Conservation (phyloP, 2,888 invertebrate species). For the Drosophila prostipennis region DNA sequence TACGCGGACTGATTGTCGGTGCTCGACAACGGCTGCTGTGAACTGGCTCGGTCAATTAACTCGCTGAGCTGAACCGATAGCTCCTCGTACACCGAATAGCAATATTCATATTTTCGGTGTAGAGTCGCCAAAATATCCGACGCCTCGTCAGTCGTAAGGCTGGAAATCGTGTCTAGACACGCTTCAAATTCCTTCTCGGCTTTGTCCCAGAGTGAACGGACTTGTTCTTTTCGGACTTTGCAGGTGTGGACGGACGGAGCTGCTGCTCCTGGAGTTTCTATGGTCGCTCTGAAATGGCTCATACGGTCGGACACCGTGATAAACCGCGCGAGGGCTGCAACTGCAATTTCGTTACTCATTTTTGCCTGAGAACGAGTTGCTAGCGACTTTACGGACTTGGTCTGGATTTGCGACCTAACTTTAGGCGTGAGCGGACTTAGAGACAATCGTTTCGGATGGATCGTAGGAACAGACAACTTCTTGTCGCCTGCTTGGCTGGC, state of each 20-base stretch:
- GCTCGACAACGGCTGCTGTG: too few species aligned
- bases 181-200: neutral
- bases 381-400: too few species aligned
- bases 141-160: too few species aligned
- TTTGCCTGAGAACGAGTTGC: too few species aligned
- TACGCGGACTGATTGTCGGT: too few species aligned
- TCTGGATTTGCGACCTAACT: too few species aligned
- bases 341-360: too few species aligned
- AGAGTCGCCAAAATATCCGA: too few species aligned
- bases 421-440: too few species aligned
- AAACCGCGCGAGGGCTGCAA: neutral
- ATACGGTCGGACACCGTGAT: neutral
- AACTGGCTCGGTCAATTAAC: neutral
- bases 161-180: neutral
- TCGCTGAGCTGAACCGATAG: neutral
- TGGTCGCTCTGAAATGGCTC: constrained; percentile 3
- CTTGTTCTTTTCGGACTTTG: neutral
- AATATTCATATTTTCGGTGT: too few species aligned
- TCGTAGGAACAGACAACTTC: neutral
- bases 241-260: neutral
- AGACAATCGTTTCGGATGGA: neutral
- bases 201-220: neutral
- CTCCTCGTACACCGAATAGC: neutral
- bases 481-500: neutral
- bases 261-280: neutral